These are phyloP conservation scores for Charaxes varanes DNA, from an alignment of 1,140 invertebrate genomes.

Conservation along the genomic window DNA sequence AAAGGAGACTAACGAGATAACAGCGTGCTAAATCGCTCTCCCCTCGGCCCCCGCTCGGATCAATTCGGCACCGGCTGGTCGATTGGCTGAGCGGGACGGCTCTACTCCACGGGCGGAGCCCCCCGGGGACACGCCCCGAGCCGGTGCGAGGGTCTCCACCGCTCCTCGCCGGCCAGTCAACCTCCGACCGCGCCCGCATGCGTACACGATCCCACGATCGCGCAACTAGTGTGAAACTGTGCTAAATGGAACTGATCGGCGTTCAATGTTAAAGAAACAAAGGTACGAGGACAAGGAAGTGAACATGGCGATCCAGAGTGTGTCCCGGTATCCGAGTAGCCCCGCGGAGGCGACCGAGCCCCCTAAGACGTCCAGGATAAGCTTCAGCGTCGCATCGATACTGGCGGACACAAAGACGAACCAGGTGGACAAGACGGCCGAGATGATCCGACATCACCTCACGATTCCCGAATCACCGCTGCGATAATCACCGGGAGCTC, in stretches of 20 bases:
- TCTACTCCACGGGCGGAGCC: slow-evolving; percentile 31
- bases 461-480: slow-evolving; percentile 65
- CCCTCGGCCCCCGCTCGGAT: slow-evolving; percentile 58
- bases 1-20: slow-evolving; percentile 74
- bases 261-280: slow-evolving; percentile 72
- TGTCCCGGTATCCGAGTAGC: slow-evolving; percentile 68
- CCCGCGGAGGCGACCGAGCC: slow-evolving; percentile 74
- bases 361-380: slow-evolving; percentile 75
- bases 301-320: slow-evolving; percentile 74
- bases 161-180: slow-evolving; percentile 49
- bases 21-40: slow-evolving; percentile 70
- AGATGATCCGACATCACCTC: slow-evolving; percentile 66
- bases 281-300: slow-evolving; percentile 66
- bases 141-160: slow-evolving; percentile 29
- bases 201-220: slow-evolving; percentile 65
- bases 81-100: slow-evolving; percentile 61
- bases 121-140: slow-evolving; percentile 25
- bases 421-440: slow-evolving; percentile 57
- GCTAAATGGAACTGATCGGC: slow-evolving; percentile 66
- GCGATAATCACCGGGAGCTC: slow-evolving; percentile 58
- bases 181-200: slow-evolving; percentile 66
- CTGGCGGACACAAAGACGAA: slow-evolving; percentile 78
- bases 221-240: slow-evolving; percentile 48
- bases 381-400: slow-evolving; percentile 81
- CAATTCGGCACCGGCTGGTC: slow-evolving; percentile 57